These are phyloP conservation scores for Neodontobutis hainanensis DNA, from an alignment of 2,113 vertebrate genomes.

Conservation along the genomic window DNA sequence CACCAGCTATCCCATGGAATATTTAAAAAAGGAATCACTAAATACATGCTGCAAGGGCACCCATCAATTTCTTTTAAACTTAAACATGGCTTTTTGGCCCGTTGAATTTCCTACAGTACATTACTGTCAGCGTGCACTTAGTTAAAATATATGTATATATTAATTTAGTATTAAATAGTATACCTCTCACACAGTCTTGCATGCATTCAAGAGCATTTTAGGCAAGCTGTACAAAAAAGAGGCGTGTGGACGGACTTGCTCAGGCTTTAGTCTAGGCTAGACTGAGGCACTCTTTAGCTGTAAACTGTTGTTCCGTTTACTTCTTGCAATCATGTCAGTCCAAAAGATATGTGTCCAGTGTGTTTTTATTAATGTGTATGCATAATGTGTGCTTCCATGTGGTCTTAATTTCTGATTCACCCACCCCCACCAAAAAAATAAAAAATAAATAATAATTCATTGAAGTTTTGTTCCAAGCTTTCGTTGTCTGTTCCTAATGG, in stretches of 20 bases:
- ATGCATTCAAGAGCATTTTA: slow-evolving; percentile 84
- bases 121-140: slow-evolving; percentile 73
- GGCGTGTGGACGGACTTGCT: slow-evolving; percentile 77
- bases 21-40: slow-evolving; percentile 82
- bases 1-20: slow-evolving; percentile 45
- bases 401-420: slow-evolving; percentile 67
- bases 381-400: slow-evolving; percentile 22
- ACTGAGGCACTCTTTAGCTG: slow-evolving; percentile 77
- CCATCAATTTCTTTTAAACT: slow-evolving; percentile 57
- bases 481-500: slow-evolving; percentile 94
- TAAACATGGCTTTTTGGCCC: slow-evolving; percentile 54
- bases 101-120: slow-evolving; percentile 58
- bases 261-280: slow-evolving; percentile 68
- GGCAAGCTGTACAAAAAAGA: slow-evolving; percentile 81
- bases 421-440: slow-evolving; percentile 25
- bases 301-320: slow-evolving; percentile 83
- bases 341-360: slow-evolving; percentile 79
- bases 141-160: slow-evolving; percentile 78
- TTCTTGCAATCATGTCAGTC: slow-evolving; percentile 77
- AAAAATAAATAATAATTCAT: slow-evolving; percentile 79
- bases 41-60: slow-evolving; percentile 81
- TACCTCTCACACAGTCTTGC: slow-evolving; percentile 82
- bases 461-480: slow-evolving; percentile 98
- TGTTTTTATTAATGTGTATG: slow-evolving; percentile 37
- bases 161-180: slow-evolving; percentile 83